Evolutionary conservation across 2,888 invertebrate species (phyloP), one percentile per base, ranked within the genome.

Genomic region (Ametastegia equiseti): DNA sequence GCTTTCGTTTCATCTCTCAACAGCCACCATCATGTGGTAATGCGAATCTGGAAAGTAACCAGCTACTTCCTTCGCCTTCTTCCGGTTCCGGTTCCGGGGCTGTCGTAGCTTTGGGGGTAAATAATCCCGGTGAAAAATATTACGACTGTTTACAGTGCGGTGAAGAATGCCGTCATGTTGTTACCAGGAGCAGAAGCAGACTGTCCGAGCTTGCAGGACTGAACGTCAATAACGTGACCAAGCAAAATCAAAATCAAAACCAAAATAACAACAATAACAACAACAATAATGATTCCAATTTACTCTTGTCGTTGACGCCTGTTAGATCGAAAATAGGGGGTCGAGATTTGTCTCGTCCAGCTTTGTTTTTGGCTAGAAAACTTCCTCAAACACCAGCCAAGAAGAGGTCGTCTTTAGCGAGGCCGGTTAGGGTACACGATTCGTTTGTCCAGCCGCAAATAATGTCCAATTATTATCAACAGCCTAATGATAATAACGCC

Each of bases 111-210:
- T 39, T 23, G 39, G 39, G 67, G 1, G 27, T 36, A 11, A 67
- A 67, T 39, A 39, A 4, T 23, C 85, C 82, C 81, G 85, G 85
- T 65, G 91, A 91, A 77, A 90, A 89, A 80, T 91, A 91, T 50
- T 91, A 91, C 87, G 91, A 91, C 81, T 91, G 91, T 80, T 83
- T 91, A 60, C 91, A 91, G 57, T 91, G 91, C 84, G 86, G 90
- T 71, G 91, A 91, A 60, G 88, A 90, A 67, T 91, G 91, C 81
- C 89, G 88, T n/a, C 91, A 91, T 84, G 86, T 85, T 47, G 83
- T 83, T 9, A 81, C 80, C 45, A 86, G 67, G 2, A 39, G 19
- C 13, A 67, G 67, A 19, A 39, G 39, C 2, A 39, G 36, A 36
- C 5, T 23, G 39, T 36, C 36, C 4, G 36, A 67, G 2, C 7